These are phyloP conservation scores for Drosophila putrida DNA, from an alignment of 2,888 invertebrate species.

Conservation along the genomic window DNA sequence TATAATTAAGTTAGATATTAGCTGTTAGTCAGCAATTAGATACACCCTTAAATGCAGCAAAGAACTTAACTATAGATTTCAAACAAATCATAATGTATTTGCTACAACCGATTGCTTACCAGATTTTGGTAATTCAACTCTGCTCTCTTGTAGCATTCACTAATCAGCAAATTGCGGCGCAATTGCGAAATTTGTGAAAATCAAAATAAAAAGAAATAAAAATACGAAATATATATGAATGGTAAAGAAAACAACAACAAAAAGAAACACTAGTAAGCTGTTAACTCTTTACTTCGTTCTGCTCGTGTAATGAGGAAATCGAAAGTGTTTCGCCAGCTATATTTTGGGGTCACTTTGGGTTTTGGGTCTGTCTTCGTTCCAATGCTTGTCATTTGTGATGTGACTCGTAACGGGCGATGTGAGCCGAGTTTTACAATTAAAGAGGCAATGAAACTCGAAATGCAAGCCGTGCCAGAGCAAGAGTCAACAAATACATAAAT, in stretches of 20 bases:
- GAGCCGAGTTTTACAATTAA: slow-evolving; percentile 70
- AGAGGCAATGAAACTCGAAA: slow-evolving; percentile 59
- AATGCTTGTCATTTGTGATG: slow-evolving; percentile 30
- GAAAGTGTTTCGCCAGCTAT: slow-evolving; percentile 74
- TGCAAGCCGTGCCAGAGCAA: slow-evolving; percentile 32
- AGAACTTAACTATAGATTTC: not conserved
- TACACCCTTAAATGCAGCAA: not conserved
- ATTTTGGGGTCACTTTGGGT: slow-evolving; percentile 37
- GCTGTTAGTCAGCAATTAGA: not conserved
- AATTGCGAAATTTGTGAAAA: slow-evolving; percentile 49
- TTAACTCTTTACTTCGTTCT: slow-evolving; percentile 53
- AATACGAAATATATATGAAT: slow-evolving; percentile 12
- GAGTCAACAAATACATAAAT: slow-evolving; percentile 54
- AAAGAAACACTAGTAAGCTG: slow-evolving; percentile 24
- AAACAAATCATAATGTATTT: not conserved
- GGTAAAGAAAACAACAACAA: slow-evolving; percentile 22
- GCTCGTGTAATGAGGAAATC: slow-evolving; percentile 67
- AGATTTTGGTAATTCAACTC: slow-evolving; percentile 17
- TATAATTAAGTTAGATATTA: not conserved
- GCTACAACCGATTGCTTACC: not conserved
- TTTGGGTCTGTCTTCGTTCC: slow-evolving; percentile 27
- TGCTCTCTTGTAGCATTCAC: slow-evolving; percentile 21
- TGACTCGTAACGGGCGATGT: slow-evolving; percentile 38
- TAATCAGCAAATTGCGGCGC: slow-evolving; percentile 43
- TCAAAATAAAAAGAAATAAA: slow-evolving; percentile 32